Evolutionary conservation across 1,140 invertebrate species (phyloP).

Genomic region (Copidosoma floridanum): DNA sequence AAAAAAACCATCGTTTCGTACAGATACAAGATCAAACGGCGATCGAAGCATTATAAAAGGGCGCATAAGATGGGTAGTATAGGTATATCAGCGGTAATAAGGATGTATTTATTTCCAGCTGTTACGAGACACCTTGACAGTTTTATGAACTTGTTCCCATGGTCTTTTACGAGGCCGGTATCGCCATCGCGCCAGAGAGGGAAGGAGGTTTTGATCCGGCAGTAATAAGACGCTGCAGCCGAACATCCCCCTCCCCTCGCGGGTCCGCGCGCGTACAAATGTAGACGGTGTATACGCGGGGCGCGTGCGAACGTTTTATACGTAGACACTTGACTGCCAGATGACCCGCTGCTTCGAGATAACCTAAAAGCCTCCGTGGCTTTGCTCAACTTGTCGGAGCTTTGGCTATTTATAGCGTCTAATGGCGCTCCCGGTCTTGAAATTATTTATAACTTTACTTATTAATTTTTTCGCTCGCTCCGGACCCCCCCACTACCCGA

Average conservation of each 20-base stretch:
- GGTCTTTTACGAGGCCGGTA: conserved; percentile 49
- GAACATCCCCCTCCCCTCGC: no score
- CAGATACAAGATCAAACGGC: no score
- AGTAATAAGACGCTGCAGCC: no score
- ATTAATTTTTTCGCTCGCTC: background rate
- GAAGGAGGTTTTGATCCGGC: conserved; percentile 28
- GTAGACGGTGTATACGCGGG: no score
- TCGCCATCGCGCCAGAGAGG: conserved; percentile 40
- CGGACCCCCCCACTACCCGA: no score
- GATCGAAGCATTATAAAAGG: no score
- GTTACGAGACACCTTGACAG: conserved; percentile 34
- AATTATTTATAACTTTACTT: conserved; percentile 14
- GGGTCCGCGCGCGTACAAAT: conserved; percentile 35
- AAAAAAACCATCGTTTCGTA: no score
- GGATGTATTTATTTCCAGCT: background rate
- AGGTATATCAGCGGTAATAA: no score
- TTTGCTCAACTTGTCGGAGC: conserved; percentile 53
- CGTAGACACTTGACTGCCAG: conserved; percentile 56
- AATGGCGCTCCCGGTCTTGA: background rate
- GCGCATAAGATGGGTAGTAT: no score
- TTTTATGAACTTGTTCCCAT: conserved; percentile 55
- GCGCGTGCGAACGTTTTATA: conserved; percentile 25
- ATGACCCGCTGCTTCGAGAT: conserved; percentile 55
- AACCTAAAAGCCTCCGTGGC: conserved; percentile 56
- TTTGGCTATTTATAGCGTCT: conserved; percentile 55